Base-by-base conservation (phyloP, 2,113 vertebrate species). In the Budorcas taxicolor region DNA sequence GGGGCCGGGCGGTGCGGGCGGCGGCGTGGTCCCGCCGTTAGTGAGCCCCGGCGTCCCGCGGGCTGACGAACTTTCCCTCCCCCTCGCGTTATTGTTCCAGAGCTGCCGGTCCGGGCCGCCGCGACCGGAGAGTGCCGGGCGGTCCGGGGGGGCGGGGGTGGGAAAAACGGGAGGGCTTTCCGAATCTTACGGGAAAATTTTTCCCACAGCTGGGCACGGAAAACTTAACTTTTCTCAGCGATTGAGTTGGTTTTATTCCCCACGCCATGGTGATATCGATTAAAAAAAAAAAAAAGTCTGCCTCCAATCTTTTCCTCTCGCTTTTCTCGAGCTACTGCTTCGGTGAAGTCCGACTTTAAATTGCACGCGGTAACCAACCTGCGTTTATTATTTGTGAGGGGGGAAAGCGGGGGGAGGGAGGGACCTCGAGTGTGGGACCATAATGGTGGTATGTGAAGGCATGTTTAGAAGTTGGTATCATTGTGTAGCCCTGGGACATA, bases 21-120 rank as follows among this genome's bases (percentile, higher is more conserved):
- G 57, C 52, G 17, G 58, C 52, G 23, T 82, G 93, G 64, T 60
- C 60, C 86, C 47, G 67, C 67, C 67, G 67, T 71, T 15, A 15
- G 76, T 33, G 78, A 91, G 92, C 60, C 16, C 19, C 19, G 90
- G 87, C 60, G 84, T 80, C 92, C 92, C 40, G 71, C 94, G 0
- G 91, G 64, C 85, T 36, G 33, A 50, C 57, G 36, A 98, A 97
- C 94, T 98, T 98, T 97, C 94, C 94, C 95, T 96, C 96, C 93
- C 58, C 67, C 91, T 94, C 33, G 55, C 27, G 82, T 95, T 93
- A 97, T 98, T 98, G 98, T 98, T 97, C 62, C 7, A 40, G 86
- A 57, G 23, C 62, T 55, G 81, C n/a, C 5, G 81, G 71, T 81
- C 82, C 5, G 50, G 76, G 91, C 94, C 10, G 17, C 71, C 4